A percentile compares a stretch with the other conserved stretches of the same genome.
These are phyloP conservation scores for Chascanopsetta lugubris DNA, from an alignment of 2,113 vertebrate species.

Conservation along the genomic window DNA sequence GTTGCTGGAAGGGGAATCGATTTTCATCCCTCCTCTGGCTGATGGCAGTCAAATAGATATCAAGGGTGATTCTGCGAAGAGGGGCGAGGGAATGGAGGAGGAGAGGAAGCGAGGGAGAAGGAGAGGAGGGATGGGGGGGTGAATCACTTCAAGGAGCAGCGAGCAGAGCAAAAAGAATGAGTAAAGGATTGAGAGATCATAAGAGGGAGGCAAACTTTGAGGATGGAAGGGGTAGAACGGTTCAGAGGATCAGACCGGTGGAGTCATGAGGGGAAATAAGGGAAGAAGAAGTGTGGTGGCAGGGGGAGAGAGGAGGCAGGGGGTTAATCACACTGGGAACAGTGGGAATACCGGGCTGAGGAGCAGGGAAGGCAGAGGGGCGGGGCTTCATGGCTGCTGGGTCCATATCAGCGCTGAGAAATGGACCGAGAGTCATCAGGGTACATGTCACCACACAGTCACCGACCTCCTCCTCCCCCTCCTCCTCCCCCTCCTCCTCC, in stretches of 20 bases:
- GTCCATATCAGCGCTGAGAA: constrained; percentile 45
- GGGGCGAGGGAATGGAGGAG: constrained; percentile 34
- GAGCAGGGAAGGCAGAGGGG: constrained; percentile 15
- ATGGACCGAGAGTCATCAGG: constrained; percentile 52
- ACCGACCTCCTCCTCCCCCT: constrained; percentile 39
- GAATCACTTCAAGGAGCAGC: constrained; percentile 60
- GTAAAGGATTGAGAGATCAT: constrained; percentile 57
- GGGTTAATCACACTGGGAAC: constrained; percentile 30
- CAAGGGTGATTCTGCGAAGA: constrained; percentile 70
- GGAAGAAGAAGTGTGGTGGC: background rate
- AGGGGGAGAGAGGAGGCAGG: constrained; percentile 5
- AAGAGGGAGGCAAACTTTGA: constrained; percentile 61
- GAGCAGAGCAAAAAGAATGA: constrained; percentile 48
- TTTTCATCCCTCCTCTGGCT: constrained; percentile 74
- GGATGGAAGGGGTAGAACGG: constrained; percentile 49
- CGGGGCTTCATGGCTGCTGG: constrained; percentile 5
- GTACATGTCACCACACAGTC: constrained; percentile 51
- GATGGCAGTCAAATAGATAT: constrained; percentile 74
- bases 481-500: too few relatives aligned
- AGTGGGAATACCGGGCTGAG: constrained; percentile 15
- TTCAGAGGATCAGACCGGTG: constrained; percentile 44
- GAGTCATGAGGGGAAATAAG: background rate
- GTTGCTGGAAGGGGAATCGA: constrained; percentile 72
- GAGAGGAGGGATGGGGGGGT: constrained; percentile 2
- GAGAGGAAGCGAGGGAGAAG: constrained; percentile 6